These are phyloP conservation scores for Agrochola macilenta DNA, from an alignment of 2,888 invertebrate genomes.

Conservation along the genomic window DNA sequence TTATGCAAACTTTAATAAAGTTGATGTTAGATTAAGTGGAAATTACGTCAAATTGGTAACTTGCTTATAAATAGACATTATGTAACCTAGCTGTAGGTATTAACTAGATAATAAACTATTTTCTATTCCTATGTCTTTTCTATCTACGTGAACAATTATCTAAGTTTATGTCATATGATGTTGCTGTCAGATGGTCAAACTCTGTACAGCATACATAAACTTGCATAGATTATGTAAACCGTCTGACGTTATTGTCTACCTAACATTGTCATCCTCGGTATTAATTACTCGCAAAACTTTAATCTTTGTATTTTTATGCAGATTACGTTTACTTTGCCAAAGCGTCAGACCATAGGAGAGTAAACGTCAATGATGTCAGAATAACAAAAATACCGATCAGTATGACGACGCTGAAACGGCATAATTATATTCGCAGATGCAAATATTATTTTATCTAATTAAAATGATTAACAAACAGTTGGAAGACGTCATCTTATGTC, in stretches of 20 bases:
- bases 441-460: slow-evolving; percentile 18
- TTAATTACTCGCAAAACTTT: slow-evolving; percentile 2
- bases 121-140: too few relatives aligned
- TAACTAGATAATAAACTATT: too few relatives aligned
- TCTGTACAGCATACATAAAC: not conserved
- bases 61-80: too few relatives aligned
- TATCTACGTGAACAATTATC: too few relatives aligned
- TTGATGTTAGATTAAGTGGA: too few relatives aligned
- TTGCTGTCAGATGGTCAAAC: too few relatives aligned
- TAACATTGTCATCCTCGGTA: not conserved
- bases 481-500: not conserved
- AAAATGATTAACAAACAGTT: not conserved
- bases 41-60: too few relatives aligned
- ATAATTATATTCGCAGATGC: not conserved
- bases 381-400: not conserved
- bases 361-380: slow-evolving; percentile 2
- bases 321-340: slow-evolving; percentile 10
- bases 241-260: not conserved
- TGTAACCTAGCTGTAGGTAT: too few relatives aligned
- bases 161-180: too few relatives aligned
- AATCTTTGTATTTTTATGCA: slow-evolving; percentile 21
- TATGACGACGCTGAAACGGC: not conserved
- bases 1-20: too few relatives aligned
- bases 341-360: slow-evolving; percentile 22
- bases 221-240: not conserved